Conservation (phyloP, 2,113 vertebrate species). For the Meleagris gallopavo region DNA sequence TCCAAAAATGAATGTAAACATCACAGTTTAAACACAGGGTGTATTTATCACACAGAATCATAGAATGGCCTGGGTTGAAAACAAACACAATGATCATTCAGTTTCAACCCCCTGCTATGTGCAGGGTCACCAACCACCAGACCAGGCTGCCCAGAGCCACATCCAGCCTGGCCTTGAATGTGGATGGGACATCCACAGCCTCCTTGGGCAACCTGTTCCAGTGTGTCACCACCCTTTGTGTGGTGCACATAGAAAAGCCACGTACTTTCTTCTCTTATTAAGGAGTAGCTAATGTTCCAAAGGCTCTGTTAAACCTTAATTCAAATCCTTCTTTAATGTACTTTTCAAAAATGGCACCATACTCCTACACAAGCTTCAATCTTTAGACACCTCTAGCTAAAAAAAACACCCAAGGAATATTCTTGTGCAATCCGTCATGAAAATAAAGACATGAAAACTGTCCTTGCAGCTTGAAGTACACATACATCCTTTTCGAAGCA, state of each 20-base stretch:
- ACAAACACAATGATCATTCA: too few species aligned
- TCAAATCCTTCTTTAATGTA: neutral
- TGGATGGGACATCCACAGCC: too few species aligned
- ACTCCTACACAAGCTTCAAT: neutral
- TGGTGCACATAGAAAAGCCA: neutral
- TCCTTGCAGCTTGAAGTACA: neutral
- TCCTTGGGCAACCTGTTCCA: too few species aligned
- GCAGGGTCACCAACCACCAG: too few species aligned
- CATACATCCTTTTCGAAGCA: neutral
- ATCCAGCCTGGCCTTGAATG: too few species aligned
- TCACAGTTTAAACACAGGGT: neutral
- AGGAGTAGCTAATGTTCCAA: neutral
- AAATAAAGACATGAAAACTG: neutral
- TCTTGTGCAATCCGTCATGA: neutral
- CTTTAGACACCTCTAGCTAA: neutral
- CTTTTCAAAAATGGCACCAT: neutral
- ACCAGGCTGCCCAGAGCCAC: too few species aligned
- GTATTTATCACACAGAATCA: neutral
- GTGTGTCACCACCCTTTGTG: too few species aligned
- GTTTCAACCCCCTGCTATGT: too few species aligned
- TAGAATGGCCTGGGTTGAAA: too few species aligned
- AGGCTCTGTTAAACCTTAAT: neutral
- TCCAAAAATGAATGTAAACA: neutral
- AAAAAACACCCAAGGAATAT: neutral
- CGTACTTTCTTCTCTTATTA: neutral